These are phyloP conservation scores for Argentina silus DNA, from an alignment of 2,797 vertebrate genomes.

Conservation along the genomic window DNA sequence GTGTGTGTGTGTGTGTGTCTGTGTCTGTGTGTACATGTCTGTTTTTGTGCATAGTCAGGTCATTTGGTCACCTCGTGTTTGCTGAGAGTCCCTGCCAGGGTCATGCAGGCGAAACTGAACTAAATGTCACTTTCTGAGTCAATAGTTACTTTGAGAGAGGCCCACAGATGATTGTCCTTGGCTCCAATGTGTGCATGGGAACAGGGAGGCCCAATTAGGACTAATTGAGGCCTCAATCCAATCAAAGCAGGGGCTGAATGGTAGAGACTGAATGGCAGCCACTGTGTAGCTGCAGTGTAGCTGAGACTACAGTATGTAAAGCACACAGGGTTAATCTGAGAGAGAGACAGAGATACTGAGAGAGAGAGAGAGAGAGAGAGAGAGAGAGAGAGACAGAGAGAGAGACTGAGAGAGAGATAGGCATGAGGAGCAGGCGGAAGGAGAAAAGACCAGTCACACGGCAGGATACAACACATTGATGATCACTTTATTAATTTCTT, in stretches of 20 bases:
- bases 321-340: no score
- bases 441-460: no score
- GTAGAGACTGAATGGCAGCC: conserved; percentile 3
- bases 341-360: no score
- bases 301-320: no score
- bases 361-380: no score
- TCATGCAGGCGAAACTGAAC: conserved; percentile 26
- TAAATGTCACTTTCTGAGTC: conserved; percentile 43
- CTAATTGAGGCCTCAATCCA: conserved; percentile 53
- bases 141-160: conserved; percentile 44
- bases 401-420: no score
- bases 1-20: conserved; percentile 5
- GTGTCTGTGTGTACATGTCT: conserved; percentile 16
- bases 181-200: conserved; percentile 46
- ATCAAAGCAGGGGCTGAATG: conserved; percentile 35
- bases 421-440: no score
- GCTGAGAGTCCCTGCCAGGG: conserved; percentile 23
- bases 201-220: conserved; percentile 57
- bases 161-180: conserved; percentile 22
- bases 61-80: conserved; percentile 45
- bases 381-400: no score
- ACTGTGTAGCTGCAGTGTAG: no score
- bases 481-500: no score
- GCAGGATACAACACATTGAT: no score
- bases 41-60: neutral